Evolutionary conservation across 2,113 vertebrate species (phyloP), one percentile per base, ranked within the genome.

Genomic region (Vireo altiloquus): DNA sequence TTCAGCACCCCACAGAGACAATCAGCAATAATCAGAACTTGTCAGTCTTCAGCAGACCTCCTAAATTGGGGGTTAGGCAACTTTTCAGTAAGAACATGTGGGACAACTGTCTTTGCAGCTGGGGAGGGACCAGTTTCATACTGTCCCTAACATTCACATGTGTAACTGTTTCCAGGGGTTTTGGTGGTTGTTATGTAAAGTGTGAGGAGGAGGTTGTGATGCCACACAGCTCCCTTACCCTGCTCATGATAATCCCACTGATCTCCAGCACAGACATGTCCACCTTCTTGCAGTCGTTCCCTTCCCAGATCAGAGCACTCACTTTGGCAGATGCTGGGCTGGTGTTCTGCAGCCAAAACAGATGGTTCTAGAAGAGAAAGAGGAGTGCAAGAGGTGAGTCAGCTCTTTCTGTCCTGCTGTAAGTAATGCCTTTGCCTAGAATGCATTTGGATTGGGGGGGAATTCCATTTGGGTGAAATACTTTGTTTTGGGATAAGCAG

Each of bases 251-350:
- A 96, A 99, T 98, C 49, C 99, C 99, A 33, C 99, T 99, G 97
- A 99, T 99, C 96, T 99, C 99, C 97, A 99, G 66, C 39, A 99
- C 99, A 0, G 99, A 99, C 99, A 99, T 99, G 69, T 99, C 99
- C 70, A 98, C 98, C 97, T 99, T 99, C 97, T 99, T 99, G 89
- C 99, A 99, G 64, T 99, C 99, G n/a, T 97, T 99, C 87, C 99
- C 98, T 94, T 99, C 99, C 99, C 99, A 99, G 96, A 99, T 99
- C 53, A 99, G 99, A 20, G 99, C 99, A 68, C 99, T 99, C 87
- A 99, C 99, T 70, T 99, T 98, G 69, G 99, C 98, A 89, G 98
- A 99, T 11, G 99, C 99, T 33, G 99, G 99, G 89, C 99, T 99
- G 56, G 98, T 99, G 4, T 99, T 99, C 96, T 99, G 99, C 76